A percentile compares a stretch with the other conserved stretches of the same genome.
phyloP scores from a whole-genome alignment of 1,140 invertebrate genomes.

The Sesamia nonagrioides region DNA sequence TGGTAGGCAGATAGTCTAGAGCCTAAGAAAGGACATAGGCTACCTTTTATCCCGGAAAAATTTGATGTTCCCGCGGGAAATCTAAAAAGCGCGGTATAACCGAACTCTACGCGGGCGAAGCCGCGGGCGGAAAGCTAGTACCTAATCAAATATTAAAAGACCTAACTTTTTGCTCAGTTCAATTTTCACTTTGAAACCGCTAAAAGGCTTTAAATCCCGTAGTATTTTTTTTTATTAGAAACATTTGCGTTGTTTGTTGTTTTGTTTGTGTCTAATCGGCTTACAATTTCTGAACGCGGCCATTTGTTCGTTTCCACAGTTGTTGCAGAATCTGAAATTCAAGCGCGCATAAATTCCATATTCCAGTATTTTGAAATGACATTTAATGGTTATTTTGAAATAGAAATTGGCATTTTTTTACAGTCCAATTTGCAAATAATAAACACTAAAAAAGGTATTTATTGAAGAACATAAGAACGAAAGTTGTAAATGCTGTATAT shows the following conservation, averaged over 20 bases:
- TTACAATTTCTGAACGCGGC: constrained; percentile 6
- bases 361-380: constrained; percentile 1
- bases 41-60: no score
- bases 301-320: constrained; percentile 10
- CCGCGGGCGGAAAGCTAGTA: no score
- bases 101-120: no score
- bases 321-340: constrained; percentile 15
- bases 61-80: no score
- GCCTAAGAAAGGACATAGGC: no score
- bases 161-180: constrained; percentile 14
- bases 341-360: neutral
- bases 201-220: constrained; percentile 22
- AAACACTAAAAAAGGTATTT: neutral
- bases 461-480: neutral
- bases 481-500: constrained; percentile 12
- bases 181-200: constrained; percentile 28
- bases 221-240: constrained; percentile 18
- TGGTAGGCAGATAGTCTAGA: no score
- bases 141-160: no score
- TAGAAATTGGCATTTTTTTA: neutral
- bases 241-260: constrained; percentile 13
- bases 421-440: neutral
- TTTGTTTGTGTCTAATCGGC: constrained; percentile 39
- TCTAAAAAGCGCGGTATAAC: no score
- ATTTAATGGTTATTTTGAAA: constrained; percentile 3